phyloP scores from a whole-genome alignment of 2,888 invertebrate species.

The Pherbina coryleti region DNA sequence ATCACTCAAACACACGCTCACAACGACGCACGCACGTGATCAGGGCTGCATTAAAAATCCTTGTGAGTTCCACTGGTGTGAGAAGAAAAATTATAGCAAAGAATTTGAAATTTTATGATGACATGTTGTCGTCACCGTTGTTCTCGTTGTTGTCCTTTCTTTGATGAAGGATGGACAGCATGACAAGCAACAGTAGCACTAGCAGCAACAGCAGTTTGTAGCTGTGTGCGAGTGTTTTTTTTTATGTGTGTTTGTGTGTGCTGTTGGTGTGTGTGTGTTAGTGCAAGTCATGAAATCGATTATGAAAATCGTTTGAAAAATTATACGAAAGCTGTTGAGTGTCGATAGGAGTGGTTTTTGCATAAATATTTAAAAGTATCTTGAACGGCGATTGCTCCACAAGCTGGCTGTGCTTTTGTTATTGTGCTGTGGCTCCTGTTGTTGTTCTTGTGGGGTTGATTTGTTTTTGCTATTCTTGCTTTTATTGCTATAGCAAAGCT shows the following conservation, averaged over 20 bases:
- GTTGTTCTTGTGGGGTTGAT: background rate
- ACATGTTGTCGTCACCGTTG: slow-evolving; percentile 23
- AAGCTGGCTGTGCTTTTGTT: background rate
- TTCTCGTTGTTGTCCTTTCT: slow-evolving; percentile 20
- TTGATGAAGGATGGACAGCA: slow-evolving; percentile 33
- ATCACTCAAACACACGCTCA: slow-evolving; percentile 23
- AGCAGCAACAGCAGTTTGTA: background rate
- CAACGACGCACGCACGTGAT: background rate
- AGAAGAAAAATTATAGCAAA: slow-evolving; percentile 24
- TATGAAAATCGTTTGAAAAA: slow-evolving; percentile 44
- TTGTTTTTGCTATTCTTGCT: background rate
- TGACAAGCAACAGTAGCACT: slow-evolving; percentile 25
- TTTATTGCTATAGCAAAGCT: background rate
- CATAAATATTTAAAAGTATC: slow-evolving; percentile 41
- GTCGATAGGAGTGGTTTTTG: slow-evolving; percentile 30
- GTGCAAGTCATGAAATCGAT: slow-evolving; percentile 42
- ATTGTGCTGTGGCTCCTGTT: background rate
- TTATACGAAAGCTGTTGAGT: slow-evolving; percentile 17
- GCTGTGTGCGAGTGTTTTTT: slow-evolving; percentile 9
- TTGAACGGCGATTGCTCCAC: background rate
- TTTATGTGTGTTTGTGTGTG: slow-evolving; percentile 5
- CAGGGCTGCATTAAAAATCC: background rate
- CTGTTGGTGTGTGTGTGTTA: slow-evolving; percentile 19
- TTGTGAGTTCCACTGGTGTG: background rate
- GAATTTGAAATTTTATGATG: slow-evolving; percentile 36